Evolutionary conservation across 1,140 invertebrate genomes (phyloP), one percentile per base, ranked within the genome.

Genomic region (Pseudachorutes palmiensis): DNA sequence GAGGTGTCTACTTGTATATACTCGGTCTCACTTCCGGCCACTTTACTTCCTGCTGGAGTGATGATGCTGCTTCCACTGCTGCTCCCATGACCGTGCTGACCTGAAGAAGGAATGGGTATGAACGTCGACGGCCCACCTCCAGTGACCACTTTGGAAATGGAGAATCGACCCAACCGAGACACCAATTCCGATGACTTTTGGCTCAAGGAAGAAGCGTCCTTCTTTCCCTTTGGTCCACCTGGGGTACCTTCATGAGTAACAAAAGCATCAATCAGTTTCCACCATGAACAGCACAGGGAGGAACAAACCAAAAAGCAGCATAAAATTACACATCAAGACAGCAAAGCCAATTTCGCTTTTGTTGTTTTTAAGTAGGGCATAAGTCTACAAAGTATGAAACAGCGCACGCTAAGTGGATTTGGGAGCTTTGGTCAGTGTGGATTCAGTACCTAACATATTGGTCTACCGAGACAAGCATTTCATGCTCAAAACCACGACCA

Each of bases 1-100:
- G 69, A 69, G 22, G 69, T 71, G 67, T 73, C 72, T 2, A 73
- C 69, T 66, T 73, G 72, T 63, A 73, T 70, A 36, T 73, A 71
- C 41, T 73, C 72, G 65, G 70, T 71, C 45, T 73, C n/a, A n/a
- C n/a, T n/a, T n/a, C n/a, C 72, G n/a, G 58, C 2, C 33, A 16
- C 28, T 57, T 12, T 22, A 33, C 32, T 16, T 64, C 58, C 30
- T 22, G 58, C 5, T 9, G 26, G 58, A 3, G 58, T 60, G 14
- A 32, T 60, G 26, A 32, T 28, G 12, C 58, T 32, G 5, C 5
- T 29, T 5, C 58, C 30, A 30, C 26, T 60, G 26, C 26, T 29
- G 12, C 58, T 30, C 24, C 30, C 58, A 5, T 32, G 58, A 3
- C 26, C 61, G 12, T 41, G 33, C 14, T 12, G 3, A 19, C 31